Conservation (phyloP, 2,797 vertebrate species). For the Halcyon leucocephala region DNA sequence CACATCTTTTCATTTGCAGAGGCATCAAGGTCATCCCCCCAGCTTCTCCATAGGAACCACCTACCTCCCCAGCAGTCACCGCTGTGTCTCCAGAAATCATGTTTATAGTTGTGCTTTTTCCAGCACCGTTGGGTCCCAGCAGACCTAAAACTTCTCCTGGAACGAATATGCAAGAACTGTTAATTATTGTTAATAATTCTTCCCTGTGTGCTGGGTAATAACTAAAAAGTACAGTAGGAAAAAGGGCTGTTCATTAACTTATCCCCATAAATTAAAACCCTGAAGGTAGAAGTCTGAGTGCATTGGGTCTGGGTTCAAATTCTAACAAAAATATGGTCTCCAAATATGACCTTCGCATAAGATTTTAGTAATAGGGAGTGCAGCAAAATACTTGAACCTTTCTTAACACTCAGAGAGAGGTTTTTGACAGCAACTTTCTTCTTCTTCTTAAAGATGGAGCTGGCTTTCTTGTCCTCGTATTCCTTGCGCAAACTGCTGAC, state of each 20-base stretch:
- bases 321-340: background rate
- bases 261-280: background rate
- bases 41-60: background rate
- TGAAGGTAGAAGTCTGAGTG: accelerated
- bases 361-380: background rate
- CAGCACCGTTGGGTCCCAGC: conserved; percentile 91
- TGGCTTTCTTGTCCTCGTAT: conserved; percentile 79
- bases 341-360: background rate
- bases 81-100: conserved; percentile 86
- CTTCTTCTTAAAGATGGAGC: conserved; percentile 79
- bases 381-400: conserved; percentile 81
- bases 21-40: background rate
- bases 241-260: background rate
- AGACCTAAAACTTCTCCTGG: conserved; percentile 92
- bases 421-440: conserved; percentile 86
- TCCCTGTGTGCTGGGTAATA: background rate
- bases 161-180: background rate
- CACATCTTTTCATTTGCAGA: background rate
- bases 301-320: accelerated
- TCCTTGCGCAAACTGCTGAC: conserved; percentile 88
- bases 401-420: conserved; percentile 90
- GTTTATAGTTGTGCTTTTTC: conserved; percentile 92
- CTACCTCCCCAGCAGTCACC: conserved; percentile 90
- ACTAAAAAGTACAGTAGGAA: background rate
- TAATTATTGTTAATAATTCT: background rate